Base-by-base conservation (phyloP, 35 echinoderm and acorn worm genomes). In the Apostichopus parvimensis region DNA sequence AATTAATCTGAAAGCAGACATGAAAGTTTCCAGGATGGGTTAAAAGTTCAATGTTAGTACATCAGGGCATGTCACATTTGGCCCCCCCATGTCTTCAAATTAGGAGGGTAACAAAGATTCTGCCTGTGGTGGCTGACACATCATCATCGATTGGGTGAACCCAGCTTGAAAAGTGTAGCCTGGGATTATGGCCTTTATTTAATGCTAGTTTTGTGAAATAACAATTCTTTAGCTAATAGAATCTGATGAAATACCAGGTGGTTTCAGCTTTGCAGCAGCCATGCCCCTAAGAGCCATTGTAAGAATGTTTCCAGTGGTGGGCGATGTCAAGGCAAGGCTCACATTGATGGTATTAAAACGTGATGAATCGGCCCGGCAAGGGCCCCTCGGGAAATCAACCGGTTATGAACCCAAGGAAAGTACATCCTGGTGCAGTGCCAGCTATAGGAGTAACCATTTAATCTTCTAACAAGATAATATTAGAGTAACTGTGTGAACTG, bases 131-230 rank as follows among this genome's bases (percentile, higher is more conserved):
- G 18, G 64, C 64, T 68, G 64, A 56, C 79, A 54, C 34, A 45
- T 45, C 34, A 45, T 45, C 79, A 45, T 82, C 6, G 79, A 82
- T 53, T 13, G 8, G 55, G 79, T 55, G 55, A 56, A 10, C 79
- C 45, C 79, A 82, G 79, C 79, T 82, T 82, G 79, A 82, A 6
- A 34, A 82, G 34, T 54, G 25, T 82, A 82, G 79, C 34, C 10
- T 17, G 24, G 53, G 79, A 82, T 45, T 11, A 45, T 68, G 11
- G 18, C 18, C 64, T 68, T 68, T 18, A 68, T 68, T 5, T 68
- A 5, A 18, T 4, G 64, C 11, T 68, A 68, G 64, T 68, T 68
- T 18, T 68, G 64, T 68, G 18, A 68, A 68, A 18, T 68, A 68
- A 68, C 64, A 68, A 68, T 68, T 68, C 34, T 45, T 45, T 45